Evolutionary conservation across 2,113 vertebrate genomes (phyloP).

Genomic region (Grantiella picta): DNA sequence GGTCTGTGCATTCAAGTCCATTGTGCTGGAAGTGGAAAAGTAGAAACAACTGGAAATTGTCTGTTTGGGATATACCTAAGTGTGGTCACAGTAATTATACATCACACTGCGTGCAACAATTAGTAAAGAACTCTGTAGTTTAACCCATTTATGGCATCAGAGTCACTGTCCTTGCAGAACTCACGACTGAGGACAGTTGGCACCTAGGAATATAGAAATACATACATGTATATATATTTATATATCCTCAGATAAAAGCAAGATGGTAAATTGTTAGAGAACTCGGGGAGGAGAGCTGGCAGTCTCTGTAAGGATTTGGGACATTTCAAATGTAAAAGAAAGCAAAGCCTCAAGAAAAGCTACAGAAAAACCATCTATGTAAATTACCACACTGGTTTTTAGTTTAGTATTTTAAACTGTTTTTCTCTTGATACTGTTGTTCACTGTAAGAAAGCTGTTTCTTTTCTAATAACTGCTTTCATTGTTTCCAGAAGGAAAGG

Average conservation of each 20-base stretch:
- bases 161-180: neutral
- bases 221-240: fast-evolving
- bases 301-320: neutral
- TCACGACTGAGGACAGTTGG: neutral
- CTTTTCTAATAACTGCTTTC: neutral
- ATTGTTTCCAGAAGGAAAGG: neutral
- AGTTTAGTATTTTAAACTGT: neutral
- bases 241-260: neutral
- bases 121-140: neutral
- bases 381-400: neutral
- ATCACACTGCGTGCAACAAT: neutral
- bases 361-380: neutral
- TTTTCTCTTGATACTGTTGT: neutral
- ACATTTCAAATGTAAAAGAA: neutral
- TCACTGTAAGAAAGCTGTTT: neutral
- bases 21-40: neutral
- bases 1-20: neutral
- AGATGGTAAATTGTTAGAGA: neutral
- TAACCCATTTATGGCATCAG: neutral
- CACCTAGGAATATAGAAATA: neutral
- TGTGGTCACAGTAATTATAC: neutral
- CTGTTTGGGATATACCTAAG: neutral
- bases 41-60: neutral
- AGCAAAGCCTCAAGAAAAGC: neutral
- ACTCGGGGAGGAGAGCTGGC: neutral